Evolutionary conservation across 2,888 invertebrate species (phyloP).

Genomic region (Trachelus tabidus): DNA sequence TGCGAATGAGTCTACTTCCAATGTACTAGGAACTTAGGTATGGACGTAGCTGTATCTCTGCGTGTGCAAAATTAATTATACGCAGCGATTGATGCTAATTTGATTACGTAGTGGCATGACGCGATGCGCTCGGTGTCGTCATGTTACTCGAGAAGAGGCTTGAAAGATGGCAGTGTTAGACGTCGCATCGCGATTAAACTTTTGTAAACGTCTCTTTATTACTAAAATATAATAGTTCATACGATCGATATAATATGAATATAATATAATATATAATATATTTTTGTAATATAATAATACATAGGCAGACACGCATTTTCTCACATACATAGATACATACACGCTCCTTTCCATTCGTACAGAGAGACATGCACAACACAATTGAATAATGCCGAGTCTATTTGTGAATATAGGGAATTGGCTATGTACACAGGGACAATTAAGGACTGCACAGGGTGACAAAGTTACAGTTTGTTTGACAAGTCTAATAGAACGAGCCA

Average conservation of each 20-base stretch:
- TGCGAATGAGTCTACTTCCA: neutral
- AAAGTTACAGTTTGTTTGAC: neutral
- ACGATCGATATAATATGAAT: slow-evolving; percentile 24
- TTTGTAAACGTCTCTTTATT: slow-evolving; percentile 29
- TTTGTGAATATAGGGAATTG: slow-evolving; percentile 19
- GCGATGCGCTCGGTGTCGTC: neutral
- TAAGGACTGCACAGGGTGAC: neutral
- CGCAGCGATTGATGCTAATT: neutral
- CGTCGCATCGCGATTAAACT: neutral
- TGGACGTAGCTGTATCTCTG: neutral
- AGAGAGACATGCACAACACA: neutral
- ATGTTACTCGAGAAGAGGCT: neutral
- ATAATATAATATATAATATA: slow-evolving; percentile 11
- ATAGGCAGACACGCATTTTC: neutral
- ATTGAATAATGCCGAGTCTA: neutral
- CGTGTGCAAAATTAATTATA: neutral
- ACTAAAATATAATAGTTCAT: slow-evolving; percentile 30
- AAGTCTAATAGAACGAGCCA: neutral
- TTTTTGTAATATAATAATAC: slow-evolving; percentile 9
- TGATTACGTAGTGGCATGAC: neutral
- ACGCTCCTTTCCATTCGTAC: slow-evolving; percentile 9
- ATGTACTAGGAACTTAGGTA: neutral
- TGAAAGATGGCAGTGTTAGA: neutral
- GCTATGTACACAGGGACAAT: slow-evolving; percentile 30
- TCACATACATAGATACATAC: slow-evolving; percentile 9